Evolutionary conservation across 2,797 vertebrate genomes (phyloP).

Genomic region (Malacoraja senta): DNA sequence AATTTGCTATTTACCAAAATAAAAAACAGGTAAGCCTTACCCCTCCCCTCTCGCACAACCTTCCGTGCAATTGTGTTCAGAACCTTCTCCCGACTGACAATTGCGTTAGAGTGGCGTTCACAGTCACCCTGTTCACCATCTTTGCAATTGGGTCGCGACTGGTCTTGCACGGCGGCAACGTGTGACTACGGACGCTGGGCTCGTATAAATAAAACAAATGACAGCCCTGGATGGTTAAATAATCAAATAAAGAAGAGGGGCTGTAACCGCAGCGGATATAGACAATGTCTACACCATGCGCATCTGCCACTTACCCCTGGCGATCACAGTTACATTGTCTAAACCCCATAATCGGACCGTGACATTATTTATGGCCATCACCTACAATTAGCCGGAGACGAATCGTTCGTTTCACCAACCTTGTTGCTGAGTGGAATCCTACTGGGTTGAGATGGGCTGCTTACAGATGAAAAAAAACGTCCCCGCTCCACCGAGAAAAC

Average conservation of each 20-base stretch:
- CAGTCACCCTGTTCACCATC: background rate
- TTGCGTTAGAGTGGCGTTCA: background rate
- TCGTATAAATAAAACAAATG: background rate
- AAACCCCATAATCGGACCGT: no score
- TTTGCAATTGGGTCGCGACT: background rate
- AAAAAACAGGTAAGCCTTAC: no score
- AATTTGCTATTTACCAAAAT: background rate
- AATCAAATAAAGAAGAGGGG: background rate
- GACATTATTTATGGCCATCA: background rate
- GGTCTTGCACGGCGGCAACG: background rate
- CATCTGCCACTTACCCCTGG: constrained; percentile 3
- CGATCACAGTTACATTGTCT: background rate
- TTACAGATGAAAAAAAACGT: background rate
- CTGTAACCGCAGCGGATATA: background rate
- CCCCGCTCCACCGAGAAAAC: background rate
- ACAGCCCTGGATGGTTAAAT: no score
- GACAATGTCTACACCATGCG: background rate
- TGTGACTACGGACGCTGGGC: background rate
- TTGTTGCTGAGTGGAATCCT: constrained; percentile 10
- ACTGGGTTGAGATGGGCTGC: background rate
- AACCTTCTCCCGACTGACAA: background rate
- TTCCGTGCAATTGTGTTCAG: background rate
- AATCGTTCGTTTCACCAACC: constrained; percentile 24
- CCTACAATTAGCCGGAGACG: constrained; percentile 15
- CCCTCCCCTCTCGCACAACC: background rate